These are phyloP conservation scores for Antedon mediterranea DNA, from an alignment of 53 echinoderm and acorn worm species.

Conservation along the genomic window DNA sequence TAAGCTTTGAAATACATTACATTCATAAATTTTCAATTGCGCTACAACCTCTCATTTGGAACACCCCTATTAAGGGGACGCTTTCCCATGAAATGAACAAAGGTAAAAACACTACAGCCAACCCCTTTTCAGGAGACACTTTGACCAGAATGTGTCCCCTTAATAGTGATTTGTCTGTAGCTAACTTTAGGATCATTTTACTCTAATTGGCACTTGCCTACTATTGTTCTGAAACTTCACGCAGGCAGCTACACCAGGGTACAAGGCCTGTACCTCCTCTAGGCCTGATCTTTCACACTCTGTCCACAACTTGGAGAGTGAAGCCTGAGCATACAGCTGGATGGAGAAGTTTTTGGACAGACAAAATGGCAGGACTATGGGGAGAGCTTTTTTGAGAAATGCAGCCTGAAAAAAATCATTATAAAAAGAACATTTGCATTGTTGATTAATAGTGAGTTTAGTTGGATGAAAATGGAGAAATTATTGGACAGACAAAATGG, in stretches of 20 bases:
- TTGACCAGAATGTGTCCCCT: too few relatives aligned
- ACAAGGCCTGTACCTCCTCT: constrained; percentile 24
- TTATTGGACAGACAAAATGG: too few relatives aligned
- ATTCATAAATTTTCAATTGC: not conserved
- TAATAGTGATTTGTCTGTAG: too few relatives aligned
- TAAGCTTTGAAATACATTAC: not conserved
- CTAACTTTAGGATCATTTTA: too few relatives aligned
- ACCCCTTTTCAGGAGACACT: too few relatives aligned
- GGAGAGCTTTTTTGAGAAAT: constrained; percentile 55
- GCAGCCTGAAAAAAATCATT: constrained; percentile 21
- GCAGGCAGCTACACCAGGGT: constrained; percentile 52
- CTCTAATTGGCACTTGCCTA: constrained; percentile 26
- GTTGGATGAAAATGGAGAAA: too few relatives aligned
- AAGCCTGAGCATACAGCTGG: constrained; percentile 47
- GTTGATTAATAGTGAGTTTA: too few relatives aligned
- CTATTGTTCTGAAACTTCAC: constrained; percentile 48
- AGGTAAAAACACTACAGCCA: too few relatives aligned
- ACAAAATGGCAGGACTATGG: constrained; percentile 45
- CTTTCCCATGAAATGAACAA: too few relatives aligned
- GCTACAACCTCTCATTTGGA: too few relatives aligned
- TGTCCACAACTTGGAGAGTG: constrained; percentile 58
- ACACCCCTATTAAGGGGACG: too few relatives aligned
- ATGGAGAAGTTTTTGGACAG: constrained; percentile 58
- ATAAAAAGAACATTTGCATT: too few relatives aligned
- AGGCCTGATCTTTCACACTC: constrained; percentile 46